These are phyloP conservation scores for Diadophis punctatus DNA, from an alignment of 2,113 vertebrate species.

Conservation along the genomic window DNA sequence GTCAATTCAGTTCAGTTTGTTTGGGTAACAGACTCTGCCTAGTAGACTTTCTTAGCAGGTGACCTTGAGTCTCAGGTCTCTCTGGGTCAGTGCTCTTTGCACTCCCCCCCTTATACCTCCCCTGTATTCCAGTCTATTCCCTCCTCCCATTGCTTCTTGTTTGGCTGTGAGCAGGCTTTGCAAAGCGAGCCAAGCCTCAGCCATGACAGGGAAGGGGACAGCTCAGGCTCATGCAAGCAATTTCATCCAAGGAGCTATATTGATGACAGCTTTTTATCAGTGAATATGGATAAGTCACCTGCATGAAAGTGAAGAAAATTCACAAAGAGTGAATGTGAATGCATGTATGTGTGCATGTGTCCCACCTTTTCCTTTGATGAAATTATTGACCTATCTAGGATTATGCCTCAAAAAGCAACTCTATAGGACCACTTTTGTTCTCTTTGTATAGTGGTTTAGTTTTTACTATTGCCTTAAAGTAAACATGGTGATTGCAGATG, in stretches of 20 bases:
- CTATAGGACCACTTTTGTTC: neutral
- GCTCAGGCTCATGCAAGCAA: neutral
- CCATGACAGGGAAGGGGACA: neutral
- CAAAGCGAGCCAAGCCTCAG: neutral
- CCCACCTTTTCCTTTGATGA: neutral
- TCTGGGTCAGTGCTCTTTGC: neutral
- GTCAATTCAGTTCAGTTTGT: neutral
- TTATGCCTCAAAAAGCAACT: neutral
- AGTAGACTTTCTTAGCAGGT: neutral
- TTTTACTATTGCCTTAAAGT: neutral
- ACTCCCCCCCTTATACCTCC: neutral
- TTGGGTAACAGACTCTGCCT: neutral
- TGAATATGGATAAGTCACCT: neutral
- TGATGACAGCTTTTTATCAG: neutral
- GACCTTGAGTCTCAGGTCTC: neutral
- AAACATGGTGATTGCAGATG: neutral
- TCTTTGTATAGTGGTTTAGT: neutral
- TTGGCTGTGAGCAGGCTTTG: neutral
- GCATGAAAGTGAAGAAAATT: neutral
- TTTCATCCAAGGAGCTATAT: neutral
- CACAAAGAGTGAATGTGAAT: neutral
- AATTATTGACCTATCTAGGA: neutral
- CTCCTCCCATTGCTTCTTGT: neutral
- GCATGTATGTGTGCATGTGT: neutral
- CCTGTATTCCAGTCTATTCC: neutral